Evolutionary conservation across 1,140 invertebrate species (phyloP).

Genomic region (Papilio polytes): DNA sequence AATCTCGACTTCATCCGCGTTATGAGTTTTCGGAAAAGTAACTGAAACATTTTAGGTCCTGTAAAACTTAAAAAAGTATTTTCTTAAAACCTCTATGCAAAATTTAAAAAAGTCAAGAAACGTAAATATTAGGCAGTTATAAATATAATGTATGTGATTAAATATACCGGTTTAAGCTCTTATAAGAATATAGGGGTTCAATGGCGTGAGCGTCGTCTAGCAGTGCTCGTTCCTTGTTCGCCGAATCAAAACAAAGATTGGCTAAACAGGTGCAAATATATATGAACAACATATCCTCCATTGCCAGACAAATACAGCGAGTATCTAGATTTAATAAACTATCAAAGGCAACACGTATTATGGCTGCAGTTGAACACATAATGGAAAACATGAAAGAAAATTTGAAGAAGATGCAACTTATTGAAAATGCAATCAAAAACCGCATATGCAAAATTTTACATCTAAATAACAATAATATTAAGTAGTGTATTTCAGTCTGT

Average conservation of each 20-base stretch:
- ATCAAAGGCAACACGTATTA: slow-evolving; percentile 90
- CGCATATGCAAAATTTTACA: neutral
- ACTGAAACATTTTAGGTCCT: too few species aligned
- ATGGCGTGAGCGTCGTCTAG: slow-evolving; percentile 95
- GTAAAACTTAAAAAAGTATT: too few species aligned
- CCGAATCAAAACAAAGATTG: slow-evolving; percentile 92
- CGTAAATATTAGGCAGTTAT: neutral
- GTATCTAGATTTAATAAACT: slow-evolving; percentile 93
- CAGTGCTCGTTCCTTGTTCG: slow-evolving; percentile 92
- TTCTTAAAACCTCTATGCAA: too few species aligned
- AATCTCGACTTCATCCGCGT: neutral
- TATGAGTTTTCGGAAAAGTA: too few species aligned
- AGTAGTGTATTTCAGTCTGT: too few species aligned
- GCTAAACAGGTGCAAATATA: slow-evolving; percentile 95
- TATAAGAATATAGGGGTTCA: neutral
- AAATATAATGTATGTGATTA: neutral
- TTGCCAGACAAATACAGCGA: slow-evolving; percentile 92
- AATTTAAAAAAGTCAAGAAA: neutral
- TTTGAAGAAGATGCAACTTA: slow-evolving; percentile 90
- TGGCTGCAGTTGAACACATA: slow-evolving; percentile 89
- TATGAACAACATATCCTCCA: slow-evolving; percentile 93
- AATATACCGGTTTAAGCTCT: neutral
- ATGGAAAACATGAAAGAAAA: slow-evolving; percentile 90
- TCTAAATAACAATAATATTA: too few species aligned
- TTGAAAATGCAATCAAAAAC: slow-evolving; percentile 58